Base-by-base conservation (phyloP, 2,113 vertebrate genomes). In the Onychostruthus taczanowskii region DNA sequence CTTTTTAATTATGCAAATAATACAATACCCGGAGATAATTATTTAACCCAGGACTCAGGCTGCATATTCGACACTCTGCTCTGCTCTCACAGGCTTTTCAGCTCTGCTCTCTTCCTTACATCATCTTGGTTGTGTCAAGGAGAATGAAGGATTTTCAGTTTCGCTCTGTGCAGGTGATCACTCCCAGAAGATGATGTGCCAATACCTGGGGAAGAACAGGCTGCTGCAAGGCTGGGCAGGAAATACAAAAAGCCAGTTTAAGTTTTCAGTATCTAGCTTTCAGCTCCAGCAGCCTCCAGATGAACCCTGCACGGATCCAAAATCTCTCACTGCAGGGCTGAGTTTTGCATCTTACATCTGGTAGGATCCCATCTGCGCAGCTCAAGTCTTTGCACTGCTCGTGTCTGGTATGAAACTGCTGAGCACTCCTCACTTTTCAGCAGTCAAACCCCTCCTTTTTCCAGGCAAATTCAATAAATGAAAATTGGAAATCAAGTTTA, bases 1-100 rank as follows among this genome's bases (percentile, higher is more conserved):
- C 83, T 84, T 97, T 97, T 97, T 94, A 97, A 95, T 98, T 96
- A 97, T 94, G 95, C 95, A 95, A 96, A 96, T 97, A 97, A 96
- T 96, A 96, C 93, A 90, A 95, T 95, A 94, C 90, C 37, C 58
- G 1, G 72, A 97, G 94, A 89, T 95, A 97, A 91, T 97, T 97
- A 95, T 95, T 94, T 96, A 96, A 90, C 90, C 86, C 69, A 88
- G 77, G 89, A 97, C 91, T 96, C 55, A 18, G 69, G n/a, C 90
- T 93, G 77, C 70, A 75, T 47, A 80, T 89, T 72, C 58, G 68
- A 10, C 21, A n/a, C 83, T 90, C 50, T 50, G 61, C 93, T 94
- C 52, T 91, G 53, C 53, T 56, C 84, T 96, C 69, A 10, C 43
- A 94, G 94, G 89, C 85, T 93, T 97, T 96, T 73, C 1, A 4